These are phyloP conservation scores for Trachythela sp. DNA, from an alignment of 64 coral and sea anemone species.

Conservation along the genomic window DNA sequence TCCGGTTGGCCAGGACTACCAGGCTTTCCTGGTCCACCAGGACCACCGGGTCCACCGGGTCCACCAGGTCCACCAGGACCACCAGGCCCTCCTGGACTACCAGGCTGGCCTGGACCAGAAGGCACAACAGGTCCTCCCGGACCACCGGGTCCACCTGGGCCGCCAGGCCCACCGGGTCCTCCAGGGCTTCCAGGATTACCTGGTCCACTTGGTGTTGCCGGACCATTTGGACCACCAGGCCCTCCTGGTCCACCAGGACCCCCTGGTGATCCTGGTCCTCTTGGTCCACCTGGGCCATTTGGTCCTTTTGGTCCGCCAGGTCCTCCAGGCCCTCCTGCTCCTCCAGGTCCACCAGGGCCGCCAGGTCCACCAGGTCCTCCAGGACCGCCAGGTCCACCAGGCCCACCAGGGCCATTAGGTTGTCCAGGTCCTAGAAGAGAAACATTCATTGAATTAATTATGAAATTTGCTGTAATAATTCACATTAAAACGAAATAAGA, in stretches of 20 bases:
- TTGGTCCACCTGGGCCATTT: not conserved
- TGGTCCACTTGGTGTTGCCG: not conserved
- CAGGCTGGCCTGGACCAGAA: not conserved
- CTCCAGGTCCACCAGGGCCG: not conserved
- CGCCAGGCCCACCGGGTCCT: not conserved
- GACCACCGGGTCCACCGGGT: not conserved
- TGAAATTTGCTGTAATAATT: conserved; percentile 6
- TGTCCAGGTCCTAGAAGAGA: no score
- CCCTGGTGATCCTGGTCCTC: no score
- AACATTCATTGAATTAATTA: no score
- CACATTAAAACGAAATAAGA: no score
- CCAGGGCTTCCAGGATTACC: not conserved
- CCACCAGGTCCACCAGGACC: conserved; percentile 22
- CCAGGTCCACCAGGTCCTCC: not conserved
- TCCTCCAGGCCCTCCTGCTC: not conserved
- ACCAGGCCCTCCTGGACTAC: not conserved
- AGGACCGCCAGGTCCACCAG: not conserved
- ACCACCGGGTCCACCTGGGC: not conserved
- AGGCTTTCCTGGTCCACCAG: conserved; percentile 63
- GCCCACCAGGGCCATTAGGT: not conserved
- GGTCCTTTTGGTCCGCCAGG: not conserved
- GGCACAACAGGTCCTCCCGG: not conserved
- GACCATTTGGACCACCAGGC: conserved; percentile 56
- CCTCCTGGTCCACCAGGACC: conserved; percentile 28
- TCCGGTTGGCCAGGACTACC: conserved; percentile 42